These are phyloP conservation scores for Argyrosomus regius DNA, from an alignment of 2,797 vertebrate species.

Conservation along the genomic window DNA sequence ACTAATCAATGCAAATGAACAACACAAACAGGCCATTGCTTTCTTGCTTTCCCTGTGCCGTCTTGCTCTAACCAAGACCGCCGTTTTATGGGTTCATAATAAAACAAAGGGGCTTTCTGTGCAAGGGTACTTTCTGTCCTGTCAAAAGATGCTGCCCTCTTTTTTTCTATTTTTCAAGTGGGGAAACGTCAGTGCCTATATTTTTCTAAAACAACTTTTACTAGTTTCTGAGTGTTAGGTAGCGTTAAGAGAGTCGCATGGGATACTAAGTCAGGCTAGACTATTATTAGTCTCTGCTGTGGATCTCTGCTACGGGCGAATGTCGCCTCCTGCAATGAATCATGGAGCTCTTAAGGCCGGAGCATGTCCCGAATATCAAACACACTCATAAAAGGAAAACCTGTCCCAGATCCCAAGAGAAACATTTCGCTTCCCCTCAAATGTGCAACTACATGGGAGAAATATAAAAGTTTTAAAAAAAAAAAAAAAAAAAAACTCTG, in stretches of 20 bases:
- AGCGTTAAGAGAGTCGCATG: conserved; percentile 77
- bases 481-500: conserved; percentile 11
- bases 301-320: conserved; percentile 81
- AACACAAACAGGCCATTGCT: conserved; percentile 49
- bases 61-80: conserved; percentile 55
- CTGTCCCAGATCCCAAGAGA: conserved; percentile 85
- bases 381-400: conserved; percentile 88
- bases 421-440: conserved; percentile 74
- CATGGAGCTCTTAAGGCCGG: conserved; percentile 86
- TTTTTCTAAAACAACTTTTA: conserved; percentile 79
- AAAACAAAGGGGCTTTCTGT: conserved; percentile 72
- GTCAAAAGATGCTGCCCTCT: conserved; percentile 67
- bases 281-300: conserved; percentile 86
- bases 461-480: conserved; percentile 48
- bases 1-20: conserved; percentile 75
- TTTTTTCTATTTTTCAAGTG: conserved; percentile 60
- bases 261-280: conserved; percentile 81
- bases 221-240: conserved; percentile 77
- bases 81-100: conserved; percentile 70
- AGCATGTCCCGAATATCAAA: conserved; percentile 88
- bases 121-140: conserved; percentile 60
- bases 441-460: conserved; percentile 70
- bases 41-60: conserved; percentile 22
- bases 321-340: conserved; percentile 86
- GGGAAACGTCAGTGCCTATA: conserved; percentile 53